phyloP scores from a whole-genome alignment of 53 echinoderm and acorn worm species.

The Luidia sarsii region DNA sequence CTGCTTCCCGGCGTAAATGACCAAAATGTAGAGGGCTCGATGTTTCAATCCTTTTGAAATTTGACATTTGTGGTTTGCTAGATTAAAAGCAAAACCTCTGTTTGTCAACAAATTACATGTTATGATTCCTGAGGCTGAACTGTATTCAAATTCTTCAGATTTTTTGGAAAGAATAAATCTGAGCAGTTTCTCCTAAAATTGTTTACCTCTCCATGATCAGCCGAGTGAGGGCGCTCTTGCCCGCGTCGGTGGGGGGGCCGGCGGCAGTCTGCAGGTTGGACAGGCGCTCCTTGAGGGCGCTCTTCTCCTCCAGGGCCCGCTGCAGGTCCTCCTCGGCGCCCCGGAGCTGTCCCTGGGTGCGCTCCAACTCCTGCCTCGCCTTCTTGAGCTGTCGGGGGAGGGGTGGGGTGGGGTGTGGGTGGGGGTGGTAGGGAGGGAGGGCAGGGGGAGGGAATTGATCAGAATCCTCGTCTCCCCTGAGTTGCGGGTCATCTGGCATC shows the following conservation, averaged over 20 bases:
- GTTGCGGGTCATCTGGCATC: too few species aligned
- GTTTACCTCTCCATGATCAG: constrained; percentile 68
- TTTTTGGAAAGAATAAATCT: not conserved
- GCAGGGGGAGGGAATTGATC: too few species aligned
- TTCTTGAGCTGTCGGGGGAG: constrained; percentile 50
- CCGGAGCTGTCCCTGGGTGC: constrained; percentile 36
- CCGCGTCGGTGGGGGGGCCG: constrained; percentile 53
- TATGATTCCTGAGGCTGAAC: not conserved
- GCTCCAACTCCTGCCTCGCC: constrained; percentile 34
- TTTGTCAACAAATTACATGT: too few species aligned
- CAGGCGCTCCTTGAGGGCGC: constrained; percentile 55
- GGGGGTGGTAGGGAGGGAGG: too few species aligned
- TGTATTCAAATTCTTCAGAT: not conserved
- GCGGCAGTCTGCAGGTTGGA: constrained; percentile 58
- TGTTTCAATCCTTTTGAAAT: too few species aligned
- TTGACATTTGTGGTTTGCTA: too few species aligned
- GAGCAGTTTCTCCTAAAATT: not conserved
- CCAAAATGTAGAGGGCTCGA: too few species aligned
- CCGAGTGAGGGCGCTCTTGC: constrained; percentile 62
- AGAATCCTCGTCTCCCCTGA: too few species aligned
- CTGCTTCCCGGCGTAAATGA: too few species aligned
- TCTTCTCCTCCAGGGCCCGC: constrained; percentile 63
- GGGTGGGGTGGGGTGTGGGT: too few species aligned
- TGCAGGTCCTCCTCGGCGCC: constrained; percentile 74
- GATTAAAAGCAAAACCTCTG: too few species aligned